Percentiles rank a stretch among this genome's conserved stretches.
phyloP scores from a whole-genome alignment of 2,888 invertebrate genomes.

The Amorpha juglandis region DNA sequence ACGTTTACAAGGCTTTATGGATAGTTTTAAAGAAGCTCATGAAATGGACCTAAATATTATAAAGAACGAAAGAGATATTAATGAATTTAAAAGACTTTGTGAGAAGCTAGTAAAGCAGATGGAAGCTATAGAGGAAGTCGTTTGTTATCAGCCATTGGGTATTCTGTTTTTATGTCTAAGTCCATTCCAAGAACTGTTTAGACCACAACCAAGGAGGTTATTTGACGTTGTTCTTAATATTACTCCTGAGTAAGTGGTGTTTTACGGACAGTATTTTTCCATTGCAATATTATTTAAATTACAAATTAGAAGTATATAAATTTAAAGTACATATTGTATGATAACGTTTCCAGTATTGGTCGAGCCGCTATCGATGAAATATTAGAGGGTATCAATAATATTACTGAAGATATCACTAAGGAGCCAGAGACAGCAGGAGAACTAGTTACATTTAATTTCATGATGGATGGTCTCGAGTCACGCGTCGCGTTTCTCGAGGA shows the following conservation, averaged over 20 bases:
- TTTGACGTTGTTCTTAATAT: constrained; percentile 86
- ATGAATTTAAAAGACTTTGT: constrained; percentile 87
- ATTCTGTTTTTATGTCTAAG: constrained; percentile 88
- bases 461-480: constrained; percentile 87
- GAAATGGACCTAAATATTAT: constrained; percentile 86
- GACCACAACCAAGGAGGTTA: constrained; percentile 89
- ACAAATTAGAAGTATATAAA: neutral
- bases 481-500: constrained; percentile 89
- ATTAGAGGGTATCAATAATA: constrained; percentile 86
- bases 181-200: constrained; percentile 88
- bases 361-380: constrained; percentile 84
- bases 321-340: neutral
- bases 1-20: constrained; percentile 86
- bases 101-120: constrained; percentile 88
- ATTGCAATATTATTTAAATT: neutral
- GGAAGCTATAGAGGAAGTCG: constrained; percentile 86
- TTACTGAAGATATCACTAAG: constrained; percentile 85
- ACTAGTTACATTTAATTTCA: constrained; percentile 88
- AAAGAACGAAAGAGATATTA: constrained; percentile 86
- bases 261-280: neutral
- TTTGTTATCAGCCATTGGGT: constrained; percentile 88
- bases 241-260: constrained; percentile 86
- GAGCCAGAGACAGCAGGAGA: constrained; percentile 89
- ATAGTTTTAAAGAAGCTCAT: constrained; percentile 89
- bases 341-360: constrained; percentile 81